Evolutionary conservation across 2,113 vertebrate species (phyloP).

Genomic region (Datnioides undecimradiatus): DNA sequence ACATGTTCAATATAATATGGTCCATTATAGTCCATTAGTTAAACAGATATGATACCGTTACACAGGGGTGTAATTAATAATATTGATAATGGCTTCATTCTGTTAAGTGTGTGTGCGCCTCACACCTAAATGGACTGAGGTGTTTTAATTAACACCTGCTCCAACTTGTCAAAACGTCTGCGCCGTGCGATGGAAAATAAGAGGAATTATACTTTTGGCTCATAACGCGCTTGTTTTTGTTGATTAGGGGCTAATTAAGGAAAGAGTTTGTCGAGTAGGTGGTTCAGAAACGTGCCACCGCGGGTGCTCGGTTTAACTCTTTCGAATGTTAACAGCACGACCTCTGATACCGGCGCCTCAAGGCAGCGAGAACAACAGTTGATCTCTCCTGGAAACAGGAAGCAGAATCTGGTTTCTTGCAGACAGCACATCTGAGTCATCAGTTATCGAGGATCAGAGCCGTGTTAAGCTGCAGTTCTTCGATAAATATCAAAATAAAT

Average conservation of each 20-base stretch:
- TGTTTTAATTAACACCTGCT: too few species aligned
- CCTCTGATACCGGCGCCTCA: neutral
- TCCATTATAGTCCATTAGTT: too few species aligned
- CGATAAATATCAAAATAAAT: too few species aligned
- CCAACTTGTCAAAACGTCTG: too few species aligned
- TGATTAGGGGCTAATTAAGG: neutral
- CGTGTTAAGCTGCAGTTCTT: neutral
- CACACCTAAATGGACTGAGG: too few species aligned
- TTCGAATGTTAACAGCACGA: neutral
- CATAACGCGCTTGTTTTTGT: neutral
- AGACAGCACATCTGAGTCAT: conserved; percentile 16
- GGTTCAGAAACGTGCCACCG: neutral
- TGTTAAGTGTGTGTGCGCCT: too few species aligned
- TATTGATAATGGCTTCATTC: too few species aligned
- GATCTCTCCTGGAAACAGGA: conserved; percentile 20
- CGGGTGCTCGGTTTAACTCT: neutral
- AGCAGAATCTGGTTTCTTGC: neutral
- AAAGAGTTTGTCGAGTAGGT: neutral
- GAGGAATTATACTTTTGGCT: neutral
- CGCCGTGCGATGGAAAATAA: neutral
- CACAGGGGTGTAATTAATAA: too few species aligned
- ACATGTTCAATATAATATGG: too few species aligned
- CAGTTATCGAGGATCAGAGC: neutral
- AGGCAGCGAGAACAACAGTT: neutral
- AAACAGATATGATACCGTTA: too few species aligned